These are phyloP conservation scores for Heliothis virescens DNA, from an alignment of 1,140 invertebrate genomes.

Conservation along the genomic window DNA sequence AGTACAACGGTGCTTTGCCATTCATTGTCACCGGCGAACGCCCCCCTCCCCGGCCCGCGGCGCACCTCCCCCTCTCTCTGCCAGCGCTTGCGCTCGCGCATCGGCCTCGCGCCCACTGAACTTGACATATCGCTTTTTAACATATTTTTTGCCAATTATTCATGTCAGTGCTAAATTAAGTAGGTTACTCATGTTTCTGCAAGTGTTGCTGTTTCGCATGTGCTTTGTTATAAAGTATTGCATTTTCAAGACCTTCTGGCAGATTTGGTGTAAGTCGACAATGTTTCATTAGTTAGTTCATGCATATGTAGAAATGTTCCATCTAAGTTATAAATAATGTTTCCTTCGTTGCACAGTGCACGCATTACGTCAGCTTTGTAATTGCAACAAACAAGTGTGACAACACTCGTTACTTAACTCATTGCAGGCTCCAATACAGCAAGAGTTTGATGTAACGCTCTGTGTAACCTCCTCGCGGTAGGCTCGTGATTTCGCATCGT, in stretches of 20 bases:
- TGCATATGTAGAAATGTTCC: background rate
- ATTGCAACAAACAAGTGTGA: conserved; percentile 77
- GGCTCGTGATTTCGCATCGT: conserved; percentile 63
- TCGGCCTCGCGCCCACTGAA: conserved; percentile 76
- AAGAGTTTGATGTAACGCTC: conserved; percentile 73
- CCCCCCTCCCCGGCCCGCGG: conserved; percentile 54
- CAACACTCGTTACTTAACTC: conserved; percentile 78
- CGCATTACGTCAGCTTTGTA: conserved; percentile 69
- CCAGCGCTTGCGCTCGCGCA: conserved; percentile 60
- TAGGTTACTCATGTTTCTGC: conserved; percentile 40
- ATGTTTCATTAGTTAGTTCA: background rate
- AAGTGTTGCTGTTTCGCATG: conserved; percentile 22
- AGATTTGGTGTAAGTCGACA: conserved; percentile 4
- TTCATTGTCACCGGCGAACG: conserved; percentile 78
- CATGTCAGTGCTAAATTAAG: conserved; percentile 57
- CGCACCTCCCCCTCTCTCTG: conserved; percentile 47
- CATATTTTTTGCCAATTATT: conserved; percentile 70
- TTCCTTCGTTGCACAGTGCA: conserved; percentile 57
- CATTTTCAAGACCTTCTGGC: conserved; percentile 21
- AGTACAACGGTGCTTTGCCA: conserved; percentile 84
- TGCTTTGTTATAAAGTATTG: conserved; percentile 33
- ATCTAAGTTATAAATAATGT: conserved; percentile 37
- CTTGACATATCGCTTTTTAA: conserved; percentile 80
- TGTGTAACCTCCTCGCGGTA: conserved; percentile 56
- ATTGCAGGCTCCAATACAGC: conserved; percentile 66